Evolutionary conservation across 2,888 invertebrate genomes (phyloP), one percentile per base, ranked within the genome.

Genomic region (Apodemia zela): DNA sequence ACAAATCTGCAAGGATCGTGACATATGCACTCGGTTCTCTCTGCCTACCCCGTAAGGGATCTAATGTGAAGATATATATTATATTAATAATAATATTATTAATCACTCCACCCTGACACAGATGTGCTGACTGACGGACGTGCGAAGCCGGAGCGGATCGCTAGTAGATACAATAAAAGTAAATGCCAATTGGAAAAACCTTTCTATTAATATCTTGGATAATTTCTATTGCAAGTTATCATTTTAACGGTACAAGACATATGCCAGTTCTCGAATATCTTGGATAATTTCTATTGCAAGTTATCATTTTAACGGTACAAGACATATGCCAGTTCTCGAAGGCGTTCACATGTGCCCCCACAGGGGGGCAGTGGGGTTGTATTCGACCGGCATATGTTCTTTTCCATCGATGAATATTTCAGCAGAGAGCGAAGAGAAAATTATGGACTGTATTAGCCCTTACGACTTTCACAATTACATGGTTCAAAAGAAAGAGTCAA

Each of bases 361-460:
- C 1, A 25, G 15, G 54, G 54, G 17, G 4, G n/a, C 0, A 21
- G 21, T 21, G 51, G 54, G 54, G 54, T 77, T 73, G 72, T 68
- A 68, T 65, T 61, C 73, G 75, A 74, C 71, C 78, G 77, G 79
- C 74, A 68, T 73, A 73, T 68, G 76, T 87, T 87, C 88, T 76
- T 85, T 87, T 76, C 71, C 73, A 72, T 69, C 70, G 71, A 77
- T 89, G 84, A 89, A 90, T 89, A 89, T 87, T 91, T 87, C 71
- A 90, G 79, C 77, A 80, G 78, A 72, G 68, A 68, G 72, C 75
- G 75, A 75, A 76, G 70, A 75, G 76, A 75, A 89, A 90, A 91
- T 90, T 85, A 91, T 80, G 85, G 87, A 79, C 80, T 81, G 71
- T 71, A 72, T 75, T 69, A 71, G 72, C 71, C 75, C 72, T 75